These are phyloP conservation scores for Drosophila chauvacae DNA, from an alignment of 1,140 invertebrate genomes.

Conservation along the genomic window DNA sequence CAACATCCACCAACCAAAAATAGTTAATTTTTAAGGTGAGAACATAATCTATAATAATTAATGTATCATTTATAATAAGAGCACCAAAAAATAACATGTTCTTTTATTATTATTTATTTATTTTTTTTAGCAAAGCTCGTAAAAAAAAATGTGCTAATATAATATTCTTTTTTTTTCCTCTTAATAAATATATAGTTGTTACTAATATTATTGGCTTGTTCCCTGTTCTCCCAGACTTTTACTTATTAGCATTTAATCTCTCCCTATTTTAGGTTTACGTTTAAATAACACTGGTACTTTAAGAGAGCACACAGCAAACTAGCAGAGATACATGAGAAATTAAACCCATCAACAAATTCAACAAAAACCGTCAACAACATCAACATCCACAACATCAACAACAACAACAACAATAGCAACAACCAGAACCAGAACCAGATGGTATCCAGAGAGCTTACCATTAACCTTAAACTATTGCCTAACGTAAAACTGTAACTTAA, in stretches of 20 bases:
- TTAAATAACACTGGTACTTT: conserved; percentile 20
- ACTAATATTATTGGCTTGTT: not conserved
- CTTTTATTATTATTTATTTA: not conserved
- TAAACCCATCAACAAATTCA: not conserved
- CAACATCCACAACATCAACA: not conserved
- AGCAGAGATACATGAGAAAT: conserved; percentile 11
- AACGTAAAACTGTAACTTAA: conserved; percentile 9
- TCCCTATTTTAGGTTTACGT: conserved; percentile 2
- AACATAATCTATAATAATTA: not conserved
- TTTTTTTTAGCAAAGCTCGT: not conserved
- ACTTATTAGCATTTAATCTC: not conserved
- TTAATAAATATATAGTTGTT: not conserved
- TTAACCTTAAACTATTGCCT: conserved; percentile 12
- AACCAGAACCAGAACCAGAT: conserved; percentile 20
- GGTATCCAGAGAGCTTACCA: conserved; percentile 38
- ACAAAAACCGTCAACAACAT: not conserved
- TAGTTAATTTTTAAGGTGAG: conserved; percentile 37
- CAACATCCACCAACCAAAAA: conserved; percentile 23
- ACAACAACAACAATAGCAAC: conserved; percentile 1
- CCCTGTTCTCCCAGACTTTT: too few species aligned
- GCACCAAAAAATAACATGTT: not conserved
- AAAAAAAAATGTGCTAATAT: not conserved
- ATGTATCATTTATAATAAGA: too few species aligned
- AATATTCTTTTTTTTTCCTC: not conserved
- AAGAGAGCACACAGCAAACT: conserved; percentile 14